Evolutionary conservation across 2,888 invertebrate genomes (phyloP).

Genomic region (Agrotis segetum): DNA sequence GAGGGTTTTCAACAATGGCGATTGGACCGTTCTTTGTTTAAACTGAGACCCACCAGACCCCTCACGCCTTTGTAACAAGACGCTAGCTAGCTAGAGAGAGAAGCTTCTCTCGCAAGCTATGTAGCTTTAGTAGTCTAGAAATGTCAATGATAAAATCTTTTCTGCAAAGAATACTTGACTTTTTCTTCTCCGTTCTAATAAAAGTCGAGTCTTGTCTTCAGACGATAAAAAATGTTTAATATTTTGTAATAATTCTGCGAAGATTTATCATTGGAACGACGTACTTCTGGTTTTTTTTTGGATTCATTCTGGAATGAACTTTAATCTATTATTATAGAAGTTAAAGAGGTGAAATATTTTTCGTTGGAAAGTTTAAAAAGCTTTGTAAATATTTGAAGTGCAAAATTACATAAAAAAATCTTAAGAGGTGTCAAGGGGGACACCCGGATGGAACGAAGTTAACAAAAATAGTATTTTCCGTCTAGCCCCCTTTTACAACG

Average conservation of each 20-base stretch:
- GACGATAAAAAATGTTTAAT: conserved; percentile 33
- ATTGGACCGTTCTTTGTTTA: conserved; percentile 55
- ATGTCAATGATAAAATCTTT: conserved; percentile 44
- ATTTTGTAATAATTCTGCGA: conserved; percentile 22
- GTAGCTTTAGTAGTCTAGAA: conserved; percentile 4
- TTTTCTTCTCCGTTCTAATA: conserved; percentile 24
- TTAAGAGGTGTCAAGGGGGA: too few species aligned
- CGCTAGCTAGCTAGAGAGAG: conserved; percentile 26
- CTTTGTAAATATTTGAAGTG: not conserved
- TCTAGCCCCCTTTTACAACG: too few species aligned
- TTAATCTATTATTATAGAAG: conserved; percentile 17
- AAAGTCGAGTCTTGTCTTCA: conserved; percentile 20
- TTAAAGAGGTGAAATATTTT: not conserved
- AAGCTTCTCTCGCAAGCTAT: conserved; percentile 20
- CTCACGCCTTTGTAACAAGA: conserved; percentile 38
- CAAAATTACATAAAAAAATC: not conserved
- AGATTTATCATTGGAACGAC: conserved; percentile 26
- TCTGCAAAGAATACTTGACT: conserved; percentile 19
- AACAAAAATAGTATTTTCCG: too few species aligned
- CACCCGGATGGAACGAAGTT: too few species aligned
- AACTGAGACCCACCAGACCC: conserved; percentile 28
- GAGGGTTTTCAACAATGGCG: conserved; percentile 43
- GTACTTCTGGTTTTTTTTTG: not conserved
- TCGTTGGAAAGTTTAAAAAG: not conserved
- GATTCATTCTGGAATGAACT: conserved; percentile 6